A percentile compares a stretch with the other conserved stretches of the same genome.
Conservation (phyloP, 2,888 invertebrate species). For the Pecten maximus region DNA sequence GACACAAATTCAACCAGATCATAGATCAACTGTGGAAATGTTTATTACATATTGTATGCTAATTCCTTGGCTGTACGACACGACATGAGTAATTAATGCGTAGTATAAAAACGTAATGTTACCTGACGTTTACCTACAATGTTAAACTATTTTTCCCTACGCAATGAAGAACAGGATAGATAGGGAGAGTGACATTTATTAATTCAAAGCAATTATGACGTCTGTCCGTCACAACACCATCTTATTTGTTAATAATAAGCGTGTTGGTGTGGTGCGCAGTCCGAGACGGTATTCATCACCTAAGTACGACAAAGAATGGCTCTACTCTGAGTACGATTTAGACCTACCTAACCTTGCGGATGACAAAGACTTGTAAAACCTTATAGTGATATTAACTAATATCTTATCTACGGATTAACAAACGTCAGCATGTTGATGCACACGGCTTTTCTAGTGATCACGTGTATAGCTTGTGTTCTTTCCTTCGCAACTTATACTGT, state of each 20-base stretch:
- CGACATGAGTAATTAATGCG: neutral
- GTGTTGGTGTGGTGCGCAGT: neutral
- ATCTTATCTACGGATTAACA: neutral
- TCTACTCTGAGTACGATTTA: too few species aligned
- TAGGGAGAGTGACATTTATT: neutral
- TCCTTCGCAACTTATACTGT: neutral
- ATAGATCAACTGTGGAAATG: neutral
- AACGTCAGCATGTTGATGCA: neutral
- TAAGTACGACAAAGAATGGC: too few species aligned
- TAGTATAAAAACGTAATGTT: too few species aligned
- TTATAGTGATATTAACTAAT: too few species aligned
- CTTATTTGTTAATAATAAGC: neutral
- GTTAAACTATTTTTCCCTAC: neutral
- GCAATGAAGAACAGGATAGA: neutral
- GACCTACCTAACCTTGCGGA: neutral
- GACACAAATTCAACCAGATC: neutral
- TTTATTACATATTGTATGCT: neutral
- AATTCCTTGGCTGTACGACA: neutral
- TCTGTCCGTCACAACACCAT: neutral
- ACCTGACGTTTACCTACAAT: too few species aligned
- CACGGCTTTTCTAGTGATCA: neutral
- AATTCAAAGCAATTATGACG: neutral
- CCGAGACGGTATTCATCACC: neutral
- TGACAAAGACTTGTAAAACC: too few species aligned
- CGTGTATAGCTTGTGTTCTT: neutral